Base-by-base conservation (phyloP, 2,888 invertebrate genomes). In the Scaptomyza caliginosa region DNA sequence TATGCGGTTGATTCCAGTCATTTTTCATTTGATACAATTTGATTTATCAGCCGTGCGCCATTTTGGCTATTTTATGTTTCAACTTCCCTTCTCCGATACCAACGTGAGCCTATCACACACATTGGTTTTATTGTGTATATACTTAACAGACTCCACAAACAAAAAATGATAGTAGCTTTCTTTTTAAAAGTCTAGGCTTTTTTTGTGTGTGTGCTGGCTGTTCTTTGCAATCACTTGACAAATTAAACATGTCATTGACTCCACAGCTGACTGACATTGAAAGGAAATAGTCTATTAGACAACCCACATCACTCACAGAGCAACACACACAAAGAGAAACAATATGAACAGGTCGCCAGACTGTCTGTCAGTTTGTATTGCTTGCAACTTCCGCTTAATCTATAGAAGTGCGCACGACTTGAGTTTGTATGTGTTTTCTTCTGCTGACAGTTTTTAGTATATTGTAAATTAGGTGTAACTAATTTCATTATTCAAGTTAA, bases 191-290 rank as follows among this genome's bases (percentile, higher is more conserved):
- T 36, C 28, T 4, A 62, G 51, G 23, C 8, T 50, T 21, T 43
- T 40, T 39, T 28, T 24, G 17, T 28, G 8, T 26, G n/a, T n/a
- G n/a, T n/a, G n/a, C n/a, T n/a, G n/a, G n/a, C 8, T 17, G 19
- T 16, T 36, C 11, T 19, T 16, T 16, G n/a, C 19, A 68, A 50
- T 64, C 67, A 67, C 51, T 76, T 73, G 77, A 74, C 58, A 77
- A 84, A 77, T 82, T 85, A 70, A 62, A 77, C 75, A 72, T 75
- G 68, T 59, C 72, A 68, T 64, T 77, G 78, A 52, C 21, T 77
- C 39, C 48, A 40, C 45, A 51, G 46, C 55, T 56, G 48, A 45
- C 60, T 66, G 50, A 55, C 67, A 74, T 65, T 62, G 74, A 60
- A 70, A 78, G 88, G 73, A 87, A 68, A 65, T 64, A 57, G 65